Evolutionary conservation across 2,113 vertebrate species (phyloP), one percentile per base, ranked within the genome.

Genomic region (Otocyon megalotis): DNA sequence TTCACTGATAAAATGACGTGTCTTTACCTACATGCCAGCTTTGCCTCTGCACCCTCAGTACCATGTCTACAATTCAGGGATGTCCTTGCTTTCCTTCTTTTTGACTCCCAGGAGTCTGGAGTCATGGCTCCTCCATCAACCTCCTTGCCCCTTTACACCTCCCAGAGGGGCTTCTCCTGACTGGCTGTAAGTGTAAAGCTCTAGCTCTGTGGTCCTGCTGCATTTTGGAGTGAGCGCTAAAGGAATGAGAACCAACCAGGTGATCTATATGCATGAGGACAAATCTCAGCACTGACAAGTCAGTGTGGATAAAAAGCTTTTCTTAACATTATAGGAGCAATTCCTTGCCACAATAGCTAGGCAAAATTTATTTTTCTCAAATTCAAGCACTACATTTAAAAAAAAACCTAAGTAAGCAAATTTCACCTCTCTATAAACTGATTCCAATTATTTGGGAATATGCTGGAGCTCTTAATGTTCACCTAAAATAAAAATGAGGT

Each of bases 401-500:
- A 91, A 82, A 97, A 60, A 91, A 82, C 48, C 71, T 65, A 91
- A 80, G 35, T 83, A 81, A 86, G 86, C 9, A 82, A 35, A 85
- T 26, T 58, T 71, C 19, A 93, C 14, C 32, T 93, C 22, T 2
- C n/a, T 53, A 93, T 67, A 19, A 63, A 71, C 5, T 65, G 8
- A 58, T 65, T 77, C 65, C 12, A 43, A 58, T 93, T 88, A 81
- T 72, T 77, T 65, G 74, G 37, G 37, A 93, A 82, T 74, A 72
- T 22, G 10, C 76, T 91, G 93, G 50, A 88, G 63, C 28, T 63
- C 2, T 62, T 87, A 77, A 8, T 67, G 24, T 77, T 53, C 93
- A 74, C 16, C 12, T 37, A 90, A 90, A 90, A 86, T 69, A 90
- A 76, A 96, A 93, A 76, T 93, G 50, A 96, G 15, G 58, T 85